phyloP scores from a whole-genome alignment of 2,113 vertebrate species.

The Grus americana region DNA sequence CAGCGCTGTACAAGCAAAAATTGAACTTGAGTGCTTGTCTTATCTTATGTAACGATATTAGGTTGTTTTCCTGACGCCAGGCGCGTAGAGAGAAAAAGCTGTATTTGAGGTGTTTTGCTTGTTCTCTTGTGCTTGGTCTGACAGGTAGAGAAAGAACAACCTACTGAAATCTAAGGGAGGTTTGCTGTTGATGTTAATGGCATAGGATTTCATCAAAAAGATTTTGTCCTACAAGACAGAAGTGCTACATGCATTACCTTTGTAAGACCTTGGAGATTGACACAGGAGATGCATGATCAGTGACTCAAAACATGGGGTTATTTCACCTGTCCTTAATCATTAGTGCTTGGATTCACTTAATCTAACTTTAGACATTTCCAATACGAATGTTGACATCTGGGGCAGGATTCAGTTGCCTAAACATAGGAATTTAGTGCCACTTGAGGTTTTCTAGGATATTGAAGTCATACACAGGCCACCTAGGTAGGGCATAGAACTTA shows the following conservation, averaged over 20 bases:
- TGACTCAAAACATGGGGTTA: constrained; percentile 22
- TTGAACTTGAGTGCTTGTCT: background rate
- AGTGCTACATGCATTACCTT: background rate
- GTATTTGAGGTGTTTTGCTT: background rate
- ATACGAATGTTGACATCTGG: background rate
- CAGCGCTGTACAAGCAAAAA: background rate
- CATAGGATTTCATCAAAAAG: background rate
- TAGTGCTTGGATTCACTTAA: background rate
- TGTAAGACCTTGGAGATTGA: background rate
- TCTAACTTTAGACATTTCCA: background rate
- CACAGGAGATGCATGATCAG: background rate
- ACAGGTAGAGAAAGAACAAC: background rate
- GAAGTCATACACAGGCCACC: background rate
- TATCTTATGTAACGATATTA: background rate
- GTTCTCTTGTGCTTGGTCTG: background rate
- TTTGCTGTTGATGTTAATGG: background rate
- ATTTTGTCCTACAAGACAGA: background rate
- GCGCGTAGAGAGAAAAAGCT: background rate
- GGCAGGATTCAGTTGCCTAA: background rate
- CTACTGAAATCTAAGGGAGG: background rate
- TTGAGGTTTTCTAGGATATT: background rate
- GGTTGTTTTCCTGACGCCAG: background rate
- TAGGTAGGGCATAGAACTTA: background rate
- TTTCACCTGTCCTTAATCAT: constrained; percentile 29
- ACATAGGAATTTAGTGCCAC: background rate